These are phyloP conservation scores for Micromesistius poutassou DNA, from an alignment of 2,797 vertebrate species.

Conservation along the genomic window DNA sequence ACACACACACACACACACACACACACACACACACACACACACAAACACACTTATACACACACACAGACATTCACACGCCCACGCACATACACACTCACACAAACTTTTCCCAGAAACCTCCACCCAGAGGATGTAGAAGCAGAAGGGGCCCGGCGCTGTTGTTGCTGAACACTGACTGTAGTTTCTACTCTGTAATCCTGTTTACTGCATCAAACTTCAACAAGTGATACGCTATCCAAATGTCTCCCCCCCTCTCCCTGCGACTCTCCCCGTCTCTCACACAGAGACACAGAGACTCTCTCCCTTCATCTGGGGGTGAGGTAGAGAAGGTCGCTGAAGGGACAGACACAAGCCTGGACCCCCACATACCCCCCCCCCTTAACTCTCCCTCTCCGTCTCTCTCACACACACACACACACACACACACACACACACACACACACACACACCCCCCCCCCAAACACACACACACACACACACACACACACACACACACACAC, in stretches of 20 bases:
- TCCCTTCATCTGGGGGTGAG: slow-evolving; percentile 40
- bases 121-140: too few relatives aligned
- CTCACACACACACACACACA: slow-evolving; percentile 33
- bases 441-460: slow-evolving; percentile 26
- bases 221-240: too few relatives aligned
- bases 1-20: slow-evolving; percentile 4
- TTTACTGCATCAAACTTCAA: neutral
- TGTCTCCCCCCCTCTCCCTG: too few relatives aligned
- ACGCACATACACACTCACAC: too few relatives aligned
- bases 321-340: slow-evolving; percentile 55
- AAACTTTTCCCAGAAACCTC: too few relatives aligned
- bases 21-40: neutral
- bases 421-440: slow-evolving; percentile 25
- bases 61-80: too few relatives aligned
- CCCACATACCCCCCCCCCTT: slow-evolving; percentile 54
- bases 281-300: neutral
- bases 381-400: slow-evolving; percentile 28
- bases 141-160: too few relatives aligned
- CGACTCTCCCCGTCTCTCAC: neutral
- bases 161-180: neutral
- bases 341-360: slow-evolving; percentile 62
- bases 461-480: slow-evolving; percentile 32
- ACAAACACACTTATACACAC: neutral
- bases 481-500: slow-evolving; percentile 22
- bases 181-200: neutral